Conservation (phyloP, 2,113 vertebrate species). For the Callopanchax toddi region DNA sequence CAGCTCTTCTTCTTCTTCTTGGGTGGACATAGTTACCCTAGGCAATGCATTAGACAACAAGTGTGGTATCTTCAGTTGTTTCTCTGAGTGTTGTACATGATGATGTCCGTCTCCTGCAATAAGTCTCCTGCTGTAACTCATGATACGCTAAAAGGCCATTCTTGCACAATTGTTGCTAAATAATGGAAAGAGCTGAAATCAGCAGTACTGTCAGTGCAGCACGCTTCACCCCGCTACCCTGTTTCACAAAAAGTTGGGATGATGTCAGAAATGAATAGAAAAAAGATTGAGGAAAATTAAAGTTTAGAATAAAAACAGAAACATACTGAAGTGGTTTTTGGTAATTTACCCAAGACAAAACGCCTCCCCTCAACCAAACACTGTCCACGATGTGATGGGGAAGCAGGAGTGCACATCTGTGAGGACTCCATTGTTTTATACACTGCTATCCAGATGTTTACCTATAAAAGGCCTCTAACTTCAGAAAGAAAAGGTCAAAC, state of each 20-base stretch:
- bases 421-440: too few relatives aligned
- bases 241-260: not conserved
- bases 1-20: slow-evolving; percentile 36
- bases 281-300: not conserved
- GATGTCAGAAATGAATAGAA: not conserved
- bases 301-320: not conserved
- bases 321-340: too few relatives aligned
- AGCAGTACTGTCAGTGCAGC: not conserved
- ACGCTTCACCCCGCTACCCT: too few relatives aligned
- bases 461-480: too few relatives aligned
- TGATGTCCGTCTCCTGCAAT: slow-evolving; percentile 83
- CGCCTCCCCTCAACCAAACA: too few relatives aligned
- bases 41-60: slow-evolving; percentile 84
- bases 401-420: too few relatives aligned
- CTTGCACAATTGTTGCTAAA: slow-evolving; percentile 60
- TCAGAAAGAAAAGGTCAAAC: too few relatives aligned
- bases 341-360: too few relatives aligned
- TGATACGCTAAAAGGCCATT: slow-evolving; percentile 89
- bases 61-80: slow-evolving; percentile 98
- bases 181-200: not conserved
- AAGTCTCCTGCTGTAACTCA: slow-evolving; percentile 91
- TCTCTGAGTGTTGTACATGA: slow-evolving; percentile 91
- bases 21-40: slow-evolving; percentile 50
- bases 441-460: too few relatives aligned
- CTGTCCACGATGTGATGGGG: too few relatives aligned